Conservation (phyloP, 2,113 vertebrate genomes). For the Ginglymostoma cirratum region DNA sequence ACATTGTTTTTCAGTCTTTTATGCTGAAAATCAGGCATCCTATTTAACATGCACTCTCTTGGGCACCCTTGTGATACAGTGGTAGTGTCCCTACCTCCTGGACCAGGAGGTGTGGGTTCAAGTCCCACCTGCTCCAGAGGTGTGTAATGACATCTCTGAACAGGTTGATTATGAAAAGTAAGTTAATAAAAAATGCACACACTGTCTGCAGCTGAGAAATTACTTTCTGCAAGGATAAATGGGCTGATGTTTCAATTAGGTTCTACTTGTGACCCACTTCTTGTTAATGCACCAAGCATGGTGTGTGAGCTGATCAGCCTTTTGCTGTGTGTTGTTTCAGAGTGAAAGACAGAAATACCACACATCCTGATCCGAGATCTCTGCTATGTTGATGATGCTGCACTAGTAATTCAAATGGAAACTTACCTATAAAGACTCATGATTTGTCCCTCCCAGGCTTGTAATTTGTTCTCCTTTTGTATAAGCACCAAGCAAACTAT, state of each 20-base stretch:
- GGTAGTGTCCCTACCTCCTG: too few relatives aligned
- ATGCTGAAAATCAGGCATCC: background rate
- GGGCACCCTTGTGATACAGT: too few relatives aligned
- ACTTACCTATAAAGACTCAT: background rate
- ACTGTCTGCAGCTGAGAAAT: background rate
- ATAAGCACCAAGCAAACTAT: too few relatives aligned
- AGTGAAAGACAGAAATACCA: background rate
- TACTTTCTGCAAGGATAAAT: background rate
- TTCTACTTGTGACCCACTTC: background rate
- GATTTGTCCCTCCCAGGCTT: background rate
- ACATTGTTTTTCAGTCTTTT: background rate
- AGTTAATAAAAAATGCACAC: too few relatives aligned
- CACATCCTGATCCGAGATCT: background rate
- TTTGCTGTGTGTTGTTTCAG: background rate
- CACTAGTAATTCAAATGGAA: background rate
- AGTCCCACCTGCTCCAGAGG: too few relatives aligned
- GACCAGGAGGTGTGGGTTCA: too few relatives aligned
- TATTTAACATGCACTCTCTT: background rate
- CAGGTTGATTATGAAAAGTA: too few relatives aligned
- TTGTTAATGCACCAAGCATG: background rate
- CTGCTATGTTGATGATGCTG: background rate
- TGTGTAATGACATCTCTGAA: too few relatives aligned
- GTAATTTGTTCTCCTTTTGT: background rate
- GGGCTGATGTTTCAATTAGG: background rate
- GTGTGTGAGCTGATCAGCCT: background rate